Conservation (phyloP, 1,140 invertebrate genomes). For the Aricia agestis region DNA sequence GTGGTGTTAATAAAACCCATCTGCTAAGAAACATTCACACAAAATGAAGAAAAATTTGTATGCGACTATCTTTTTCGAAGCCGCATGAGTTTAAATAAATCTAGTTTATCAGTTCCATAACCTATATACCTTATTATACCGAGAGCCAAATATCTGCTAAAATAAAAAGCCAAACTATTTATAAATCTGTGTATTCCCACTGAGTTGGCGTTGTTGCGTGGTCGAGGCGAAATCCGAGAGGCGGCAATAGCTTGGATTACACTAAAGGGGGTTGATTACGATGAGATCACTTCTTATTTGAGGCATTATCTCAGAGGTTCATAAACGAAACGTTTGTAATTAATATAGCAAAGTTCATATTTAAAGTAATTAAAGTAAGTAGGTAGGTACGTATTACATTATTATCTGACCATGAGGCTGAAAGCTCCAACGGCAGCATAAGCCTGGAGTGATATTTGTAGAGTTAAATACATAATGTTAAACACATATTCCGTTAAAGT, state of each 20-base stretch:
- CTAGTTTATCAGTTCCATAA: not conserved
- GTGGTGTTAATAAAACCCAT: no score
- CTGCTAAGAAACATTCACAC: no score
- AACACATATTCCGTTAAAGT: no score
- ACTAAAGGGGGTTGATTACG: not conserved
- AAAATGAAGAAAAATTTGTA: no score
- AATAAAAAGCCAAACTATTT: not conserved
- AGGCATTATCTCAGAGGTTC: not conserved
- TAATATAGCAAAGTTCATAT: not conserved
- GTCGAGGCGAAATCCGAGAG: not conserved
- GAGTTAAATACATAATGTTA: no score
- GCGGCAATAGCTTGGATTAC: not conserved
- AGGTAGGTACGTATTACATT: not conserved
- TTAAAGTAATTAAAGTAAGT: not conserved
- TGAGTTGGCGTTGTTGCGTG: not conserved
- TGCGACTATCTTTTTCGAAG: not conserved
- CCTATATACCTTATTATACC: not conserved
- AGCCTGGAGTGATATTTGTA: not conserved
- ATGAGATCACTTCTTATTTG: not conserved
- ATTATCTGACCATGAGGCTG: not conserved
- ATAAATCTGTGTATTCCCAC: not conserved
- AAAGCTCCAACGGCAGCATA: not conserved
- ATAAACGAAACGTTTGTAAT: not conserved
- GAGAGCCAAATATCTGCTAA: not conserved
- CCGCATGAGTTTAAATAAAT: not conserved